Percentiles rank a stretch among this genome's conserved stretches.
These are phyloP conservation scores for Hypomecis punctinalis DNA, from an alignment of 2,888 invertebrate species.

Conservation along the genomic window DNA sequence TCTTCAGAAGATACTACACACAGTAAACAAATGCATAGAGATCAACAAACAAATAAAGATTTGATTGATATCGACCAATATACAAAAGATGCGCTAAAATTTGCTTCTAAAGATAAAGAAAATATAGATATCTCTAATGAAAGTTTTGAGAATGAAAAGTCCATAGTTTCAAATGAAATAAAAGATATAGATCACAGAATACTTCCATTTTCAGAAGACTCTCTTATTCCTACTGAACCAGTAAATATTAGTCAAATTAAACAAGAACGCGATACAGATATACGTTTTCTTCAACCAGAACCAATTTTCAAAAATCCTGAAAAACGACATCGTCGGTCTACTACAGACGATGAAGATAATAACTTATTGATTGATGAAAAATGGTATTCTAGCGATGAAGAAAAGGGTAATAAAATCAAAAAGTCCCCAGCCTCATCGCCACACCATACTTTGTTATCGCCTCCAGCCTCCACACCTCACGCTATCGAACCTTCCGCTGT, in stretches of 20 bases:
- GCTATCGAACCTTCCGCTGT: slow-evolving; percentile 81
- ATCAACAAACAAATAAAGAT: slow-evolving; percentile 65
- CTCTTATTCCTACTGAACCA: slow-evolving; percentile 54
- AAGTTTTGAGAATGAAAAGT: slow-evolving; percentile 65
- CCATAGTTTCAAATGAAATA: slow-evolving; percentile 59
- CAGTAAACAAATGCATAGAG: slow-evolving; percentile 52
- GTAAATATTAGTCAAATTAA: slow-evolving; percentile 53
- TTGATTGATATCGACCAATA: slow-evolving; percentile 83
- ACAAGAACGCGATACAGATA: slow-evolving; percentile 77
- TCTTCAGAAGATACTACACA: slow-evolving; percentile 51
- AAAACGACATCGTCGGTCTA: slow-evolving; percentile 77
- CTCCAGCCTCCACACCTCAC: slow-evolving; percentile 73
- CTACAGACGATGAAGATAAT: slow-evolving; percentile 86
- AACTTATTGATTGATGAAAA: slow-evolving; percentile 85
- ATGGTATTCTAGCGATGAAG: slow-evolving; percentile 94
- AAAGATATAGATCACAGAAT: slow-evolving; percentile 82
- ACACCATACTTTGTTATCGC: slow-evolving; percentile 58
- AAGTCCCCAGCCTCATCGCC: slow-evolving; percentile 74
- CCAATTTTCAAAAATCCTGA: slow-evolving; percentile 77
- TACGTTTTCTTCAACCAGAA: slow-evolving; percentile 77
- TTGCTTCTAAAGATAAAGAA: slow-evolving; percentile 79
- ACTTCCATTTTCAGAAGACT: slow-evolving; percentile 72
- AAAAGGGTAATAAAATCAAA: slow-evolving; percentile 78
- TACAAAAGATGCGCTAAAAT: slow-evolving; percentile 82
- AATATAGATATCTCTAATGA: slow-evolving; percentile 77